Base-by-base conservation (phyloP, 35 echinoderm and acorn worm genomes). In the Acanthaster planci region DNA sequence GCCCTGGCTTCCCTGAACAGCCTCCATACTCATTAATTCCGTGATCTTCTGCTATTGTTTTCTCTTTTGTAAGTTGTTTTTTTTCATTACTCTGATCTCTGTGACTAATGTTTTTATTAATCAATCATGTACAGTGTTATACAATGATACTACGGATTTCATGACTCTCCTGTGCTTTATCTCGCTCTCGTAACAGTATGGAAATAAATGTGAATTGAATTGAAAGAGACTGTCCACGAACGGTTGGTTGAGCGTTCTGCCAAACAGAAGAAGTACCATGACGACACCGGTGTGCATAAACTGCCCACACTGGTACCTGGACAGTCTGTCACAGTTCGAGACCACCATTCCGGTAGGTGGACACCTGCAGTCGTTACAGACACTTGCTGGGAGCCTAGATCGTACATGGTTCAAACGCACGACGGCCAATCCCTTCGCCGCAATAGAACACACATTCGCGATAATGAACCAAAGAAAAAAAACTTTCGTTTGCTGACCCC, bases 361-460 rank as follows among this genome's bases (percentile, higher is more conserved):
- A n/a, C 19, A 21, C 64, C 88, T 40, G 88, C 52, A 18, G 50
- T 51, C 7, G 80, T 90, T 0, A 83, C 6, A 52, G 50, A 60
- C 30, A 44, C 58, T 4, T 83, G 68, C 29, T 27, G 21, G 36
- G 87, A 90, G 51, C 87, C 87, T 0, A 31, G 87, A 56, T 77
- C 87, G 30, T 90, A 84, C 60, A 60, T 84, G 16, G 80, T 84
- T 22, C n/a, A 7, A 6, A 83, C 87, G 15, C 79, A 52, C 2
- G 76, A 82, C 37, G 87, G 78, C 10, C 34, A 80, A n/a, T 26
- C 8, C 54, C 31, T 89, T 12, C 22, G 59, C 40, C 50, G 78
- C 1, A 89, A 89, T 54, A 80, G 76, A 17, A 21, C 19, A 36
- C 86, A 82, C 40, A 1, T 68, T 16, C 26, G 82, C 29, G 26